Conservation (phyloP, 2,113 vertebrate genomes). For the Microtus montanus region DNA sequence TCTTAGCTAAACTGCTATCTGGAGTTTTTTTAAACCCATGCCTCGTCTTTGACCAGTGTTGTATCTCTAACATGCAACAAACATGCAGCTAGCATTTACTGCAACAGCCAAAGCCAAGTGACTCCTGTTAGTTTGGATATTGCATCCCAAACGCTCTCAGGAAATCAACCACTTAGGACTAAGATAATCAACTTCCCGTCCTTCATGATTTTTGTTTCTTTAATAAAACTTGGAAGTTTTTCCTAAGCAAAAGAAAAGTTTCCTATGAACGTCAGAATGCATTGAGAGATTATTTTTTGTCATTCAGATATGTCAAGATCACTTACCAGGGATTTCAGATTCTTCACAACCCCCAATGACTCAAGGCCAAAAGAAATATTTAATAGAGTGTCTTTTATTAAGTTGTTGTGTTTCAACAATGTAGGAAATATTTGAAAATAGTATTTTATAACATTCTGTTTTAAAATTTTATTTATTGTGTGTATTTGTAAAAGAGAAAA, state of each 20-base stretch:
- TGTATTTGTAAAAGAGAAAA: too few species aligned
- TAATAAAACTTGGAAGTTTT: neutral
- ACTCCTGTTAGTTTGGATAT: neutral
- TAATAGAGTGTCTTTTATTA: neutral
- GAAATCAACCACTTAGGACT: neutral
- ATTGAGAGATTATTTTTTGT: neutral
- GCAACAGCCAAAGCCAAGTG: neutral
- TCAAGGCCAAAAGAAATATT: neutral
- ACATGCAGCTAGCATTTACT: neutral
- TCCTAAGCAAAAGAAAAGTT: conserved; percentile 23
- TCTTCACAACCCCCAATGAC: neutral
- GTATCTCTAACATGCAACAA: neutral
- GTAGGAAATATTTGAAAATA: neutral
- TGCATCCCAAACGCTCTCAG: neutral
- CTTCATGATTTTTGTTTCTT: conserved; percentile 32
- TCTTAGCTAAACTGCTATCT: conserved; percentile 17
- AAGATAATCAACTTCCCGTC: neutral
- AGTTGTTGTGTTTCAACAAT: neutral
- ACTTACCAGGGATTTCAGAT: neutral
- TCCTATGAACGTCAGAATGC: neutral
- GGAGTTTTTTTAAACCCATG: neutral
- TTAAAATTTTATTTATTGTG: neutral
- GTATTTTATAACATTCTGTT: neutral
- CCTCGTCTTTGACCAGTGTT: neutral
- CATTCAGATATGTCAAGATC: neutral